Conservation (phyloP, 2,797 vertebrate genomes). For the Periophthalmus magnuspinnatus region DNA sequence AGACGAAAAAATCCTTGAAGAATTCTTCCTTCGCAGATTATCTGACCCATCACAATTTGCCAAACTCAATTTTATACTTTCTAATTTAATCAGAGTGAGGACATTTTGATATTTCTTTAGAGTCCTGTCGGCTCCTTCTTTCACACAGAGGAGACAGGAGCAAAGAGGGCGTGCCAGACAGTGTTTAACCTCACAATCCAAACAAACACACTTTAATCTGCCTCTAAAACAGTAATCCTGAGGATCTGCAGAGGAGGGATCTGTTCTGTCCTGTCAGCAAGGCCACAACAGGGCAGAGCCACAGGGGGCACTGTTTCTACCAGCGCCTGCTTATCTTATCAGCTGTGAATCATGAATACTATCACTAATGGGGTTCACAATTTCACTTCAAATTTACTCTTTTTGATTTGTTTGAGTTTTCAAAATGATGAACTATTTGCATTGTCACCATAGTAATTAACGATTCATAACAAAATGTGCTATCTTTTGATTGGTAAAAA, state of each 20-base stretch:
- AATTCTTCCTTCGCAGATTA: background rate
- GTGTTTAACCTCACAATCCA: constrained; percentile 24
- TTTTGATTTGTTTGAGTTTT: no score
- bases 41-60: background rate
- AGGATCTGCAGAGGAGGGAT: background rate
- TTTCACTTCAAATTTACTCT: no score
- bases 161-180: constrained; percentile 39
- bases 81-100: background rate
- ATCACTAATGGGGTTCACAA: no score
- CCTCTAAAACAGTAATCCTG: constrained; percentile 22
- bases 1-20: no score
- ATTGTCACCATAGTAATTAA: no score
- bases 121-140: background rate
- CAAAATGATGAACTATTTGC: no score
- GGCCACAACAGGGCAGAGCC: background rate
- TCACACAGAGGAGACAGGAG: background rate
- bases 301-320: background rate
- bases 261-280: background rate
- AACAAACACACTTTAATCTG: constrained; percentile 35
- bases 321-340: background rate
- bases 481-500: no score
- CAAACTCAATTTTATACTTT: background rate
- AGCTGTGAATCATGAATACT: no score
- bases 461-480: no score
- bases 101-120: background rate